Conservation (phyloP, 30 jellyfish, hydroid and myxozoan species). For the Nemopilema nomurai region DNA sequence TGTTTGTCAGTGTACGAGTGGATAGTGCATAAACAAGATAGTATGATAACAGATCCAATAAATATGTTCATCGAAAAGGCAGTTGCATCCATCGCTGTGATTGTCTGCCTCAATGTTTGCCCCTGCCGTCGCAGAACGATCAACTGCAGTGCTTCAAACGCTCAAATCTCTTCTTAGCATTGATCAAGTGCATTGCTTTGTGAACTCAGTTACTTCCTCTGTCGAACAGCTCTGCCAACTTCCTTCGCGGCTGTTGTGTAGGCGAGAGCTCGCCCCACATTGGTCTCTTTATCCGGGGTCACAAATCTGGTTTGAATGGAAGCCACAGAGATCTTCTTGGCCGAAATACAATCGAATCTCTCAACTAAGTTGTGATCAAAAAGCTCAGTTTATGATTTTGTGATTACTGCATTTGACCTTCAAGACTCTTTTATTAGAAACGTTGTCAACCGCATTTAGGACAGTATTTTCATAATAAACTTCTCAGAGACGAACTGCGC, state of each 20-base stretch:
- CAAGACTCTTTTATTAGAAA: neutral
- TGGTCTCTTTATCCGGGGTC: neutral
- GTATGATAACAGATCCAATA: neutral
- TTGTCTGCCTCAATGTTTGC: neutral
- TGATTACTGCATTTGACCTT: neutral
- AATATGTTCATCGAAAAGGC: neutral
- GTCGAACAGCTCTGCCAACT: neutral
- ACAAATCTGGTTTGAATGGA: neutral
- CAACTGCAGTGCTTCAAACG: no score
- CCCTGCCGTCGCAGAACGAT: neutral
- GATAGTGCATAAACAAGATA: neutral
- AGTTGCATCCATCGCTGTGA: neutral
- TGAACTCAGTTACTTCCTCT: neutral
- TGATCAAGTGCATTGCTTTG: neutral
- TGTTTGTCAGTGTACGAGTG: neutral
- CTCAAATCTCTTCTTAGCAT: neutral
- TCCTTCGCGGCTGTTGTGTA: neutral
- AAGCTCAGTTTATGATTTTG: neutral
- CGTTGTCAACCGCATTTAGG: neutral
- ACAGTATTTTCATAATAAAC: neutral
- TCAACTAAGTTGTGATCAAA: neutral
- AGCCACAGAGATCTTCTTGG: neutral
- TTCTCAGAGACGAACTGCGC: neutral
- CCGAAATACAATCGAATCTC: neutral
- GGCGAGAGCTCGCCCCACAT: neutral